Evolutionary conservation across 1,140 invertebrate genomes (phyloP), one percentile per base, ranked within the genome.

Genomic region (Plutomurus gul): DNA sequence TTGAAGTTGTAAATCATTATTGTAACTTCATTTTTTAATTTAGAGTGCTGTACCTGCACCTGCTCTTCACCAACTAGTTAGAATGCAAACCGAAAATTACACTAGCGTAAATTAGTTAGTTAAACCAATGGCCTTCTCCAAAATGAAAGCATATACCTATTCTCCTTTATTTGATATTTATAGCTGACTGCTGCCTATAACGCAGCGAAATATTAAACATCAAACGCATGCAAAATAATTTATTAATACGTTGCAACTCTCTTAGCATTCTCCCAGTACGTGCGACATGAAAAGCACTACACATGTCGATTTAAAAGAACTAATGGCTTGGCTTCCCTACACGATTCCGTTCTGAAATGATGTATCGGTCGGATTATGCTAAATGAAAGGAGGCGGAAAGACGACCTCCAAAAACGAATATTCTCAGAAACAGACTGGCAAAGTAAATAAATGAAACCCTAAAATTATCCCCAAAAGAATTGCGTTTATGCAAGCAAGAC

Each of bases 381-480:
- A 30, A 25, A 33, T 65, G 56, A 65, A 65, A 65, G 36, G 56
- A 65, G 30, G 56, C 27, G 56, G 56, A 65, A 65, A 30, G n/a
- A 36, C 18, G 56, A 27, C 56, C 56, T 65, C 56, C 56, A 65
- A 56, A 56, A 25, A 56, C 11, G n/a, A 47, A 47, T 18, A 47
- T 18, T 11, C 25, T 33, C 1, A 30, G 10, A 65, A 33, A 36
- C 25, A 65, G 7, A 0, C 1, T 1, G 8, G 10, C 25, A 33
- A 60, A 33, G 11, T 11, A 11, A 27, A 6, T 4, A 33, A 8
- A 4, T 27, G 16, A 5, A 65, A 36, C 56, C 56, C 56, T 65
- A 65, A 33, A 65, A 65, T 65, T 65, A 65, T n/a, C 56, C 56
- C 30, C 30, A 65, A 56, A 33, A 65, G 25, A n/a, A n/a, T n/a